phyloP scores from a whole-genome alignment of 2,797 vertebrate species.

The Columba guinea region DNA sequence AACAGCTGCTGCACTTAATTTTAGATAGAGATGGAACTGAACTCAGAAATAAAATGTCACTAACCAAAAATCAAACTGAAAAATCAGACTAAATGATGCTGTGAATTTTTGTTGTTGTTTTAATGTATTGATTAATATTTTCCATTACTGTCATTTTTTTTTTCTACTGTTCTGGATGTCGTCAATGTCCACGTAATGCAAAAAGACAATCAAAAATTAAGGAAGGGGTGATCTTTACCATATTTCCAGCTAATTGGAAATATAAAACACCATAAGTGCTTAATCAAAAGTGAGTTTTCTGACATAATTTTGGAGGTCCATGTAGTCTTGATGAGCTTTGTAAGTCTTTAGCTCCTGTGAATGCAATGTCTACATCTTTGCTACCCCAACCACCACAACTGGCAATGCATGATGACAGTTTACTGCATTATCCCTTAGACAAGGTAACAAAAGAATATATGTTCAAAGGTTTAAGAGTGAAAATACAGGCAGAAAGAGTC shows the following conservation, averaged over 20 bases:
- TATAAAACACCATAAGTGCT: background rate
- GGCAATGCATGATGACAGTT: background rate
- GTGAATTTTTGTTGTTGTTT: background rate
- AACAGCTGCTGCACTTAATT: background rate
- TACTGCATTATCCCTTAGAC: background rate
- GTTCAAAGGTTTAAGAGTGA: background rate
- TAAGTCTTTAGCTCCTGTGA: background rate
- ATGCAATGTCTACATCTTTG: rapidly evolving
- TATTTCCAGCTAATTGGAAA: background rate
- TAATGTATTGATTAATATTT: background rate
- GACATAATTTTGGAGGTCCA: background rate
- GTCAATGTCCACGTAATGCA: rapidly evolving
- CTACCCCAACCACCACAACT: background rate
- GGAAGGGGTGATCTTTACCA: background rate
- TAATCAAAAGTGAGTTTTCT: background rate
- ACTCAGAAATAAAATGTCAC: background rate
- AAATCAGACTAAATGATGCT: background rate
- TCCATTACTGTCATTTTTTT: background rate
- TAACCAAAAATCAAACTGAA: background rate
- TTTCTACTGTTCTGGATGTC: background rate
- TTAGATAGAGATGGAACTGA: background rate
- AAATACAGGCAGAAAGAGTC: background rate
- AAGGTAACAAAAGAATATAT: background rate
- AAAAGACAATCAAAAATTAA: background rate
- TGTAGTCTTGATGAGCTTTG: background rate